Base-by-base conservation (phyloP, 2,888 invertebrate species). In the Stegophylla sp. region DNA sequence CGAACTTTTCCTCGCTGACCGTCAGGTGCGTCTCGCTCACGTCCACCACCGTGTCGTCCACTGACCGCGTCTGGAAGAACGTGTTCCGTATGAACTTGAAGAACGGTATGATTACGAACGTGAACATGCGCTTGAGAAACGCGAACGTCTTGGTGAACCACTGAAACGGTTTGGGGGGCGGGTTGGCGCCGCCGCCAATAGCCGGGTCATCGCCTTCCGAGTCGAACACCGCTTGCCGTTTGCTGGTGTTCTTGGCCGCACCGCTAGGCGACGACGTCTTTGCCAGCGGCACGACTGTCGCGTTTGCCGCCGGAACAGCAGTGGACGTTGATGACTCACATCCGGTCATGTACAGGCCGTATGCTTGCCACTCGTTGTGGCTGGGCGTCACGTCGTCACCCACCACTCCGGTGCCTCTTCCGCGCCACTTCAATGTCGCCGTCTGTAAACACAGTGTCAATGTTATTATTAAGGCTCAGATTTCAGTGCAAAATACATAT, bases 1-100 rank as follows among this genome's bases (percentile, higher is more conserved):
- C 20, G 23, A 41, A 71, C 48, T 69, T 71, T 10, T 71, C 71
- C 3, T 79, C 79, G 71, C 69, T 71, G 48, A 79, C 59, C 13
- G 79, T 71, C 45, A 79, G 69, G n/a, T 56, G 79, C 79, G 79
- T 79, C n/a, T 79, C 79, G 71, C 79, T 79, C 17, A 79, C 79
- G 79, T 79, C 79, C 48, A 79, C 79, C 34, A 79, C 79, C 13
- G 79, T 79, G 61, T 79, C 79, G 71, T 79, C 79, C 41, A 63
- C 2, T n/a, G 79, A 69, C 23, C 79, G 61, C 7, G 79, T 79
- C 51, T 79, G 79, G 69, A 79, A 79, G 41, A 79, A 79, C 59
- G 79, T 79, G 61, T 79, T 63, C 13, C 79, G 71, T 23, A 79
- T 61, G 51, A 79, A 79, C 71, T 79, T 79, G 69, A 79, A 79